Evolutionary conservation across 2,797 vertebrate genomes (phyloP), one percentile per base, ranked within the genome.

Genomic region (Notamacropus eugenii): DNA sequence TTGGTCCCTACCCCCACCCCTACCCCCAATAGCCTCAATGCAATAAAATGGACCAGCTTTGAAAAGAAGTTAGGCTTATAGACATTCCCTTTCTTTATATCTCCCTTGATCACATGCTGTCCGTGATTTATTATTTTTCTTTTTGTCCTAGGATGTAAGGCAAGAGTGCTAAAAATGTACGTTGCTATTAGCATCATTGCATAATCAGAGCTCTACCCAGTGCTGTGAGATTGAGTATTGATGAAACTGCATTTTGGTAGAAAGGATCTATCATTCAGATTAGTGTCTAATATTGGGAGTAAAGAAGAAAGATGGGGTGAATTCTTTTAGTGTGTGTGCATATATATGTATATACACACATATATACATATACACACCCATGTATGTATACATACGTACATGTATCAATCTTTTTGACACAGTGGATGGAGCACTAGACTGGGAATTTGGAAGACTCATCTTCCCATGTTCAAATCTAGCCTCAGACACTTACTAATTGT

Each of bases 171-270:
- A 87, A 87, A 87, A 92, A 94, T 55, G 95, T 93, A 62, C 46
- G 95, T 96, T 94, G 94, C 87, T 54, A 95, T 40, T 62, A 93
- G n/a, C 22, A 24, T 55, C 62, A 54, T 54, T n/a, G 93, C 90
- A 54, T 46, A 52, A 3, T 40, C 34, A 95, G 10, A 93, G 46
- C 50, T 90, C 29, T 58, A n/a, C 54, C 90, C 57, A 27, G 59
- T 59, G 82, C 24, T 50, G 90, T 54, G 34, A 96, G 54, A 58
- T 12, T 52, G 54, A 90, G 92, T 46, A 87, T 90, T 94, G 62
- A 90, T 34, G 94, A 92, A 92, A 55, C 91, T 59, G 91, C 82
- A 91, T 56, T 93, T 90, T 40, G 62, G 97, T 97, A 91, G 93
- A 96, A 92, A 93, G 0, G 22, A 97, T 97, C 96, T 50, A 50